Evolutionary conservation across 2,888 invertebrate genomes (phyloP).

Genomic region (Zelleria hepariella): DNA sequence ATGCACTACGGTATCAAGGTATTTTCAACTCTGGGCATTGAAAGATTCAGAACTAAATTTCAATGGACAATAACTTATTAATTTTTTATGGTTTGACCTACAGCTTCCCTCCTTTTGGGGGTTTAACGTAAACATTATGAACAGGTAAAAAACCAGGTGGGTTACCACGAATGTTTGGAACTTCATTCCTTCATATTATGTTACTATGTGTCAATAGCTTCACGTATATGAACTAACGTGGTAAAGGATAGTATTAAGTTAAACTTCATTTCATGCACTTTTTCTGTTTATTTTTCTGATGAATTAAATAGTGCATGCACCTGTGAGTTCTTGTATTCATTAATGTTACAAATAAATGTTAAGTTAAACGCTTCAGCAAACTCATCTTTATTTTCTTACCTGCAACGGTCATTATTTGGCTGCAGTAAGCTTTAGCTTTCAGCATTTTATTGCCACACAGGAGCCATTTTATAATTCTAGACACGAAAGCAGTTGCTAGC

Average conservation of each 20-base stretch:
- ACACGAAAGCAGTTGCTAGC: constrained; percentile 40
- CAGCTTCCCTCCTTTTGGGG: neutral
- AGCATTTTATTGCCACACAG: constrained; percentile 43
- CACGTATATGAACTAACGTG: neutral
- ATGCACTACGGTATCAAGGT: neutral
- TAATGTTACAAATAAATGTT: neutral
- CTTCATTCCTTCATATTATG: neutral
- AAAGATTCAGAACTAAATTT: neutral
- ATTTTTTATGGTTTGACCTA: neutral
- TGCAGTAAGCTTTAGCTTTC: neutral
- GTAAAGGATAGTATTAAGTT: neutral
- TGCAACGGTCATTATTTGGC: neutral
- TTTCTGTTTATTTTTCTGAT: neutral
- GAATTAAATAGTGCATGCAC: neutral
- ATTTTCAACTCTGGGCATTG: neutral
- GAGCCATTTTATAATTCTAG: constrained; percentile 9
- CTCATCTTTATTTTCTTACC: neutral
- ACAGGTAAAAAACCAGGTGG: neutral
- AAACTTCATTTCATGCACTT: neutral
- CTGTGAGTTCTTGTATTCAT: neutral
- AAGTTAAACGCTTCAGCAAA: neutral
- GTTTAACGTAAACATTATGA: neutral
- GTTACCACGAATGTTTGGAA: neutral
- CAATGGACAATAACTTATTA: neutral
- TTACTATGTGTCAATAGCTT: neutral